A percentile compares a stretch with the other conserved stretches of the same genome.
Evolutionary conservation across 53 echinoderm and acorn worm genomes (phyloP).

Genomic region (Luidia sarsii): DNA sequence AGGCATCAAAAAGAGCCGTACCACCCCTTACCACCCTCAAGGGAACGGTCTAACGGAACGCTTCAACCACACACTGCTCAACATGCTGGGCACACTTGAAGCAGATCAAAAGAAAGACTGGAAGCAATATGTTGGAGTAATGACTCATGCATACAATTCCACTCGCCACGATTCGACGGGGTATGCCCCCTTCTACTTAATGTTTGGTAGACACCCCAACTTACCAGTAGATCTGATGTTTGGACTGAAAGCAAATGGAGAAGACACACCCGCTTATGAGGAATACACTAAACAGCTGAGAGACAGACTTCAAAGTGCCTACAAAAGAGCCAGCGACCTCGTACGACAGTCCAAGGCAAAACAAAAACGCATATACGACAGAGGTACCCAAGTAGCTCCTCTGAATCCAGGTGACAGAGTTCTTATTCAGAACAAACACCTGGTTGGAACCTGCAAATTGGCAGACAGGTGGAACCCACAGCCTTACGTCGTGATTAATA

Average conservation of each 20-base stretch:
- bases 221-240: slow-evolving; percentile 46
- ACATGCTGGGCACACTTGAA: too few relatives aligned
- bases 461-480: neutral
- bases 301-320: neutral
- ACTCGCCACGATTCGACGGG: slow-evolving; percentile 13
- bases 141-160: slow-evolving; percentile 14
- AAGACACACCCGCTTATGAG: neutral
- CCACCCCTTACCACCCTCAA: too few relatives aligned
- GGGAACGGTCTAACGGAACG: too few relatives aligned
- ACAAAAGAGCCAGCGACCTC: neutral
- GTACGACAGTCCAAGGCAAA: neutral
- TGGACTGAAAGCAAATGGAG: neutral
- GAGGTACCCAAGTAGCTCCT: slow-evolving; percentile 9
- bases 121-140: slow-evolving; percentile 8
- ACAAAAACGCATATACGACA: neutral
- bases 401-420: neutral
- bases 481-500: neutral
- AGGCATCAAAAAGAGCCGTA: too few relatives aligned
- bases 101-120: too few relatives aligned
- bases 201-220: slow-evolving; percentile 59
- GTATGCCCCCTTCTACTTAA: slow-evolving; percentile 1
- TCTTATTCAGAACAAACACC: neutral
- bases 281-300: slow-evolving; percentile 5
- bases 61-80: too few relatives aligned
- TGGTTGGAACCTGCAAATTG: neutral